Evolutionary conservation across 2,113 vertebrate species (phyloP).

Genomic region (Epinephelus cyanopodus): DNA sequence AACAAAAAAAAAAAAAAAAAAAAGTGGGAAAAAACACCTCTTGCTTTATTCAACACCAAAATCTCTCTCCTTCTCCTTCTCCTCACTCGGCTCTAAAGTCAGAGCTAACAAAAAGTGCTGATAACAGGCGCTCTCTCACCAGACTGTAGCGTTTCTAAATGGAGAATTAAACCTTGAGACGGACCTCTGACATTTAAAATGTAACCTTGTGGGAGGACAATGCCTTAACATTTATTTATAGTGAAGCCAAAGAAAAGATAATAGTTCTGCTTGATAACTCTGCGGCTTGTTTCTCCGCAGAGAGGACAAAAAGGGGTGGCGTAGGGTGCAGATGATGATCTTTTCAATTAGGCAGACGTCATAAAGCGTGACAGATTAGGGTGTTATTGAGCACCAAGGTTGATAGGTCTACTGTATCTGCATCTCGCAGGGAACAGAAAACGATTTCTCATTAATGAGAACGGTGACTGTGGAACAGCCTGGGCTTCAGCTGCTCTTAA

Average conservation of each 20-base stretch:
- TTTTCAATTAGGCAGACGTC: constrained; percentile 67
- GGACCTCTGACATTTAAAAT: constrained; percentile 65
- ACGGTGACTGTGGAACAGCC: neutral
- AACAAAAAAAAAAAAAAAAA: constrained; percentile 14
- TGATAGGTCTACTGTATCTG: constrained; percentile 28
- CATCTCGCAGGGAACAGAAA: constrained; percentile 23
- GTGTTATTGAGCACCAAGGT: constrained; percentile 35
- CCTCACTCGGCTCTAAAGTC: constrained; percentile 33
- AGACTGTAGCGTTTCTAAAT: constrained; percentile 51
- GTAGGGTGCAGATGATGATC: constrained; percentile 44
- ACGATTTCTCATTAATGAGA: neutral
- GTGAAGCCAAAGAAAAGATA: constrained; percentile 32
- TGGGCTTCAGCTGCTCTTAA: neutral
- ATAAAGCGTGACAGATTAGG: constrained; percentile 45
- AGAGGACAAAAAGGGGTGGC: constrained; percentile 46
- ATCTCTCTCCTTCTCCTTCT: constrained; percentile 7
- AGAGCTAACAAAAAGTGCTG: constrained; percentile 44
- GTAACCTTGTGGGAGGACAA: constrained; percentile 65
- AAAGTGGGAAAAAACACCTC: neutral
- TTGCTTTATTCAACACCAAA: constrained; percentile 43
- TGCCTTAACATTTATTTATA: constrained; percentile 59
- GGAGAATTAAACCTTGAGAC: constrained; percentile 66
- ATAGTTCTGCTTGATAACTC: constrained; percentile 18
- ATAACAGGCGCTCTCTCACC: constrained; percentile 43
- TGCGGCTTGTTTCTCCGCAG: constrained; percentile 34